A percentile compares a stretch with the other conserved stretches of the same genome.
phyloP scores from a whole-genome alignment of 2,888 invertebrate species.

The Adelphocoris suturalis region DNA sequence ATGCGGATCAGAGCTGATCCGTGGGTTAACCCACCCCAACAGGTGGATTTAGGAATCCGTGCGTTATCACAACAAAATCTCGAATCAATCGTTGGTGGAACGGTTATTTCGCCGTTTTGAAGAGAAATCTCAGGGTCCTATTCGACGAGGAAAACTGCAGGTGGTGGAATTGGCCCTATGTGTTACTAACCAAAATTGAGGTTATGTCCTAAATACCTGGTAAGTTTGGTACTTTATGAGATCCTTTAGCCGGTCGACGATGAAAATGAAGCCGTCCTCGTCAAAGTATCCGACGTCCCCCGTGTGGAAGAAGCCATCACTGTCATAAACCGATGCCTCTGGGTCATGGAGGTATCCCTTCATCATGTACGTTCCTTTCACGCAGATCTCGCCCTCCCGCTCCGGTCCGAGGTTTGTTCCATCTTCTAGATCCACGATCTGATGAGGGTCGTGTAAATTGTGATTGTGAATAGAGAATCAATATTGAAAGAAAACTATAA shows the following conservation, averaged over 20 bases:
- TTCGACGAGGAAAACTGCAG: too few species aligned
- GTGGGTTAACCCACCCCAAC: too few species aligned
- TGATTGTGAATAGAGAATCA: too few species aligned
- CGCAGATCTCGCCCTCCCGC: conserved; percentile 89
- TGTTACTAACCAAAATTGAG: too few species aligned
- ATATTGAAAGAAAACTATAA: too few species aligned
- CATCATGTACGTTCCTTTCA: conserved; percentile 90
- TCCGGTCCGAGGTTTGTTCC: conserved; percentile 83
- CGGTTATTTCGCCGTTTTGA: too few species aligned
- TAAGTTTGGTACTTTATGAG: conserved; percentile 94
- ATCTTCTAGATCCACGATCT: conserved; percentile 76
- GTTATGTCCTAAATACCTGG: conserved; percentile 80
- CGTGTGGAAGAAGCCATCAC: conserved; percentile 87
- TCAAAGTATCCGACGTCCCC: conserved; percentile 93
- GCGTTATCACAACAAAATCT: too few species aligned
- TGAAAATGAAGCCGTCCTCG: conserved; percentile 86
- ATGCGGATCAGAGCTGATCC: too few species aligned
- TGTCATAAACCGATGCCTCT: conserved; percentile 82
- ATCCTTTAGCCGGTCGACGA: conserved; percentile 92
- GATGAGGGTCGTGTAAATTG: background rate
- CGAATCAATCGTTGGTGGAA: too few species aligned
- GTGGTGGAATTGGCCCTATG: too few species aligned
- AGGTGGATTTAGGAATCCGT: too few species aligned
- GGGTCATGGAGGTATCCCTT: conserved; percentile 89
- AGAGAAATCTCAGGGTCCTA: too few species aligned